A percentile compares a stretch with the other conserved stretches of the same genome.
These are phyloP conservation scores for Nymphicus hollandicus DNA, from an alignment of 2,113 vertebrate genomes.

Conservation along the genomic window DNA sequence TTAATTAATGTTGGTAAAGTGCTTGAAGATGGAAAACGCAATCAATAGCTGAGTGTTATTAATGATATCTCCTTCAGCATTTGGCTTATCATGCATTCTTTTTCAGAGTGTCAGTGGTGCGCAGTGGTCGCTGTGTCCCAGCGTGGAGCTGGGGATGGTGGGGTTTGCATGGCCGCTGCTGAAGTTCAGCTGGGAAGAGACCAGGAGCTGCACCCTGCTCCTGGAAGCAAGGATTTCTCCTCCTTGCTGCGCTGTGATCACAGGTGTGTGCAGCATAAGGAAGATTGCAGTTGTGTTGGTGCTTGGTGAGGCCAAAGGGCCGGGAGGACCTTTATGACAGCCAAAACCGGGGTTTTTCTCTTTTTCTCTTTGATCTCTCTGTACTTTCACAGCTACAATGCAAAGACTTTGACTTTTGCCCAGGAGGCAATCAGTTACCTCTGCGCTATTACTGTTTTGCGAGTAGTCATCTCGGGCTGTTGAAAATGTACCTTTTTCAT, in stretches of 20 bases:
- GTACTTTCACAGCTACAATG: neutral
- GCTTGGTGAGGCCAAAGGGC: neutral
- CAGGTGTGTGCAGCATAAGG: accelerated
- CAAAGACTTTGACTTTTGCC: conserved; percentile 39
- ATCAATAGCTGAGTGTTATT: neutral
- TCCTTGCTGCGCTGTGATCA: neutral
- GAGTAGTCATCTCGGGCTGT: conserved; percentile 33
- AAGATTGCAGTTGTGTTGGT: neutral
- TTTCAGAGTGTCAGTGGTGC: accelerated
- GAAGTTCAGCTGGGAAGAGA: neutral
- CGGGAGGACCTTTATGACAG: conserved; percentile 16
- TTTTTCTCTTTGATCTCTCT: conserved; percentile 9
- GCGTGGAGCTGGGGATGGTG: accelerated
- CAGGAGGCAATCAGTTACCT: conserved; percentile 36
- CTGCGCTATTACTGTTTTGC: conserved; percentile 14
- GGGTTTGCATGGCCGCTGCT: neutral
- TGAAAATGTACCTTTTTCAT: conserved; percentile 24
- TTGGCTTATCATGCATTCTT: neutral
- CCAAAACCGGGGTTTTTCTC: conserved; percentile 11
- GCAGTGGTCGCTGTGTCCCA: accelerated
- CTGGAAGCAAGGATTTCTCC: neutral
- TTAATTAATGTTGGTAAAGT: conserved; percentile 12
- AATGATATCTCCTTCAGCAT: neutral
- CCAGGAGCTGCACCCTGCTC: neutral
- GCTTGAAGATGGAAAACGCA: neutral